These are phyloP conservation scores for Aspidoscelis tigris DNA, from an alignment of 2,113 vertebrate genomes.

Conservation along the genomic window DNA sequence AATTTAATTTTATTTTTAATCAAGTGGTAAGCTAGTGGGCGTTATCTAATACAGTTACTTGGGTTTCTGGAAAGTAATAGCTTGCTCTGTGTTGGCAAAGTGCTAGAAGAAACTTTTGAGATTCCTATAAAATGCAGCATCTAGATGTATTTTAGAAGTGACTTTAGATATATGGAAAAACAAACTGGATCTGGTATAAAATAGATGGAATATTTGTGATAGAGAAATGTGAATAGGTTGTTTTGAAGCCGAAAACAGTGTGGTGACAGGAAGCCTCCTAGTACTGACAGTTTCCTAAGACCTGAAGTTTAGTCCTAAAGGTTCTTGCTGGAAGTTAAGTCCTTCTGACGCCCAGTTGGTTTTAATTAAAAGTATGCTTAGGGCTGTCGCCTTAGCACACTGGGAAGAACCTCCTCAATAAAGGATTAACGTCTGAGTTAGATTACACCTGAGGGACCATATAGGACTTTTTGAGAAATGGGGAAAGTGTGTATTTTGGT, in stretches of 20 bases:
- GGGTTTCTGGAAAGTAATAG: slow-evolving; percentile 80
- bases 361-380: not conserved
- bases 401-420: slow-evolving; percentile 61
- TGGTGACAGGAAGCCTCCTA: slow-evolving; percentile 70
- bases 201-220: slow-evolving; percentile 37
- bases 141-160: slow-evolving; percentile 54
- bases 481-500: slow-evolving; percentile 24
- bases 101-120: slow-evolving; percentile 74
- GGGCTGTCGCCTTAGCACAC: slow-evolving; percentile 6
- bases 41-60: slow-evolving; percentile 79
- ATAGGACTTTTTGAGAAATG: slow-evolving; percentile 14
- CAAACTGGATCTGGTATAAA: slow-evolving; percentile 69
- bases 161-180: slow-evolving; percentile 39
- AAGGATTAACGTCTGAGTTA: slow-evolving; percentile 34
- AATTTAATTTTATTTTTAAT: slow-evolving; percentile 54
- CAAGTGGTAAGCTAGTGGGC: slow-evolving; percentile 79
- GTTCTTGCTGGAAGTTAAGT: not conserved
- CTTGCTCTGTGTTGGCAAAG: slow-evolving; percentile 74
- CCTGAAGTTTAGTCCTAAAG: slow-evolving; percentile 33
- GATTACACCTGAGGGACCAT: slow-evolving; percentile 29
- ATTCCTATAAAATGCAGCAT: slow-evolving; percentile 63
- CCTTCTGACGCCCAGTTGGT: not conserved
- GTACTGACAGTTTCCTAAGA: slow-evolving; percentile 57
- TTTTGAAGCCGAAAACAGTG: slow-evolving; percentile 61
- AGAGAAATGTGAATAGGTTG: slow-evolving; percentile 23